Conservation (phyloP, 1,140 invertebrate species). For the Tetramorium alpestre region DNA sequence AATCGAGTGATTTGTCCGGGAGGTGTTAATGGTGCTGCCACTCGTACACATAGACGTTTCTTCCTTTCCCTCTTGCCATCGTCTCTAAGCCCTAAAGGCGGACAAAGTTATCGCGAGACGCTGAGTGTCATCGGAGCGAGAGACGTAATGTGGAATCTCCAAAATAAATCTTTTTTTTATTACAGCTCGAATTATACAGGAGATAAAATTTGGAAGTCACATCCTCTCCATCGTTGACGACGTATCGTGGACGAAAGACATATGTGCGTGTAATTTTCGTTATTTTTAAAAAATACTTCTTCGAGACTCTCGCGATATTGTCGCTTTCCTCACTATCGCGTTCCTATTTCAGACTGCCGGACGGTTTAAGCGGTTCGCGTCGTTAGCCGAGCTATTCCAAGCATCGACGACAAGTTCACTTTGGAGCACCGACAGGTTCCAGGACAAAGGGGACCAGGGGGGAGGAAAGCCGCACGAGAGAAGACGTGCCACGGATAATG, state of each 20-base stretch:
- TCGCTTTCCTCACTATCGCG: background rate
- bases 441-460: background rate
- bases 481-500: conserved; percentile 67
- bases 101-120: conserved; percentile 20
- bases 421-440: background rate
- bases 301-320: background rate
- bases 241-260: background rate
- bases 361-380: conserved; percentile 15
- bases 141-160: background rate
- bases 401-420: conserved; percentile 52
- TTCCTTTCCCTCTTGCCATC: conserved; percentile 37
- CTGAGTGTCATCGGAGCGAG: background rate
- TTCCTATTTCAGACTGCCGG: background rate
- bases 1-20: conserved; percentile 86
- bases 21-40: conserved; percentile 83
- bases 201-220: background rate
- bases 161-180: background rate
- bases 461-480: background rate
- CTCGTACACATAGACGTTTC: conserved; percentile 42
- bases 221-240: background rate
- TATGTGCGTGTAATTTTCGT: background rate
- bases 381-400: conserved; percentile 41
- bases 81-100: conserved; percentile 3
- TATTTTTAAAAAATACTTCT: background rate
- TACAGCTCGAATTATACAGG: background rate